Conservation (phyloP, 37 sponge, comb jelly and placozoan genomes). For the Eunapius fragilis region DNA sequence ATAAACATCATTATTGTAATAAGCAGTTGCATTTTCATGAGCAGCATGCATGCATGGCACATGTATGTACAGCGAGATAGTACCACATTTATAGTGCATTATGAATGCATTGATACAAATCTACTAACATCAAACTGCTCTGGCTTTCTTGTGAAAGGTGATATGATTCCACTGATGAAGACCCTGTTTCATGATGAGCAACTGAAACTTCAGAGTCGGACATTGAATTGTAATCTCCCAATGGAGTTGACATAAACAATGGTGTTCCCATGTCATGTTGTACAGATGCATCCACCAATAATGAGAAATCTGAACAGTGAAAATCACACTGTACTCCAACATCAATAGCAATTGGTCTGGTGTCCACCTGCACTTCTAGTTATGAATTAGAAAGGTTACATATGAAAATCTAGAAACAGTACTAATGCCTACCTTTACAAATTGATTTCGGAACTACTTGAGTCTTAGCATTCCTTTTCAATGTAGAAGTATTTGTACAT, state of each 20-base stretch:
- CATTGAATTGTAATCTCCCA: background rate
- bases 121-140: too few relatives aligned
- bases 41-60: background rate
- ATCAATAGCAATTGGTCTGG: background rate
- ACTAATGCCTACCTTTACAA: background rate
- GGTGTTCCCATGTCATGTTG: background rate
- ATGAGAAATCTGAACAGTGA: background rate
- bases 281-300: background rate
- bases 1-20: background rate
- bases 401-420: background rate
- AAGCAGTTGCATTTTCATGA: background rate
- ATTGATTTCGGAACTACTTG: too few relatives aligned
- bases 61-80: background rate
- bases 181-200: conserved; percentile 3
- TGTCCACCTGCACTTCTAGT: background rate
- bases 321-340: conserved; percentile 10
- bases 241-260: background rate
- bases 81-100: background rate
- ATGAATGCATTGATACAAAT: background rate
- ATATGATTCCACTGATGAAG: too few relatives aligned
- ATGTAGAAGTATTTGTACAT: background rate
- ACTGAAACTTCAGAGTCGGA: conserved; percentile 21
- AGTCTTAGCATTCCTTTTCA: background rate
- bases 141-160: too few relatives aligned
- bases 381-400: too few relatives aligned